A percentile compares a stretch with the other conserved stretches of the same genome.
These are phyloP conservation scores for Meteorus sp. DNA, from an alignment of 1,140 invertebrate genomes.

Conservation along the genomic window DNA sequence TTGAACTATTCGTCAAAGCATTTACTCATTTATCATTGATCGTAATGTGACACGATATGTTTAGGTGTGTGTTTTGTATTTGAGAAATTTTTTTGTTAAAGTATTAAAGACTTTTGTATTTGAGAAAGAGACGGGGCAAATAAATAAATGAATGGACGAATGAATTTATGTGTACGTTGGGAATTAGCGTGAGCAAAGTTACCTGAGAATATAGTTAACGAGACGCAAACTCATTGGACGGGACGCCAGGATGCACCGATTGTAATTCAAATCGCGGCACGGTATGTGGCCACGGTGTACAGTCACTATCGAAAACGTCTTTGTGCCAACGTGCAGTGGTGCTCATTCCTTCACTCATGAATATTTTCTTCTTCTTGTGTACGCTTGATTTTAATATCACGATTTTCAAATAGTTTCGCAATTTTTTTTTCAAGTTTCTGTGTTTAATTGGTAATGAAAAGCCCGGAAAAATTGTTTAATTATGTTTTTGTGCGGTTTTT, in stretches of 20 bases:
- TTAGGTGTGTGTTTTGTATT: no score
- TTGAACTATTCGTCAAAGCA: no score
- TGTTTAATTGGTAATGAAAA: no score
- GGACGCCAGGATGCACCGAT: constrained; percentile 36
- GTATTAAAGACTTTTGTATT: neutral
- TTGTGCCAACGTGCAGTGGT: constrained; percentile 8
- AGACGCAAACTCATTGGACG: constrained; percentile 35
- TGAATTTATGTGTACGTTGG: constrained; percentile 3
- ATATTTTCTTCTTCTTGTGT: no score
- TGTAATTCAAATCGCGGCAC: constrained; percentile 43
- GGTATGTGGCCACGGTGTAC: constrained; percentile 32
- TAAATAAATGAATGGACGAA: neutral
- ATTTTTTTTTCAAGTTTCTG: no score
- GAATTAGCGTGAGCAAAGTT: constrained; percentile 47
- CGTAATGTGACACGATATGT: no score
- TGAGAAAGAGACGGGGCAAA: no score
- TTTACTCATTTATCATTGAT: constrained; percentile 11
- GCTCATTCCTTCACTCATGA: no score
- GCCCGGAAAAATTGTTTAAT: no score
- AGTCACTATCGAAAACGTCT: constrained; percentile 25
- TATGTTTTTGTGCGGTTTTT: neutral
- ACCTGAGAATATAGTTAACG: constrained; percentile 52
- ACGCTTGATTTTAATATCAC: no score
- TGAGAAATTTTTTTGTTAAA: no score
- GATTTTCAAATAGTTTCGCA: no score